Percentiles rank a stretch among this genome's conserved stretches.
Conservation (phyloP, 2,797 vertebrate species). For the Halcyon smyrnensis region DNA sequence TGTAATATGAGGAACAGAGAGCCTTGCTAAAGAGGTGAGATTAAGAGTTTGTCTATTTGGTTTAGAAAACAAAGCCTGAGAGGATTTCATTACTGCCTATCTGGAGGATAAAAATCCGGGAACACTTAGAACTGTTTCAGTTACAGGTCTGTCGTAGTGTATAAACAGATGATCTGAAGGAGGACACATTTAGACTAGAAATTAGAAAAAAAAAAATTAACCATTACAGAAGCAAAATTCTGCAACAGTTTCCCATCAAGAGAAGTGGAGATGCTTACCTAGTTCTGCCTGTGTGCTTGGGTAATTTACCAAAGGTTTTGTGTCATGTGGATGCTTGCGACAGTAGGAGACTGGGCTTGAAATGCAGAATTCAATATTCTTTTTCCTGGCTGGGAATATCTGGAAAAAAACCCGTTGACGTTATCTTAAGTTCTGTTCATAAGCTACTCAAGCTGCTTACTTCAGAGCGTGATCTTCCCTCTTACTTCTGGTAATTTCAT, state of each 20-base stretch:
- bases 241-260: neutral
- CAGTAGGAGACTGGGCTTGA: neutral
- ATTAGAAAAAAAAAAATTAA: neutral
- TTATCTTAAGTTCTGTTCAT: neutral
- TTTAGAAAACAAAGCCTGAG: neutral
- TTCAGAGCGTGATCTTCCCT: neutral
- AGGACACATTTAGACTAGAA: neutral
- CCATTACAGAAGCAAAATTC: neutral
- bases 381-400: constrained; percentile 13
- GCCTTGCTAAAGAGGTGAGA: neutral
- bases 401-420: neutral
- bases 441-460: neutral
- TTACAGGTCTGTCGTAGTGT: neutral
- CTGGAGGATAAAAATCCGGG: neutral
- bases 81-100: neutral
- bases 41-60: neutral
- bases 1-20: neutral
- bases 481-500: constrained; percentile 39
- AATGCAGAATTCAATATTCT: neutral
- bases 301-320: neutral
- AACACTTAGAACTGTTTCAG: neutral
- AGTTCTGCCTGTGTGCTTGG: neutral
- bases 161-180: neutral
- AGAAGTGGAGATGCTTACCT: neutral
- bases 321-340: neutral